phyloP scores from a whole-genome alignment of 1,140 invertebrate species.

The Anastatus disparis region DNA sequence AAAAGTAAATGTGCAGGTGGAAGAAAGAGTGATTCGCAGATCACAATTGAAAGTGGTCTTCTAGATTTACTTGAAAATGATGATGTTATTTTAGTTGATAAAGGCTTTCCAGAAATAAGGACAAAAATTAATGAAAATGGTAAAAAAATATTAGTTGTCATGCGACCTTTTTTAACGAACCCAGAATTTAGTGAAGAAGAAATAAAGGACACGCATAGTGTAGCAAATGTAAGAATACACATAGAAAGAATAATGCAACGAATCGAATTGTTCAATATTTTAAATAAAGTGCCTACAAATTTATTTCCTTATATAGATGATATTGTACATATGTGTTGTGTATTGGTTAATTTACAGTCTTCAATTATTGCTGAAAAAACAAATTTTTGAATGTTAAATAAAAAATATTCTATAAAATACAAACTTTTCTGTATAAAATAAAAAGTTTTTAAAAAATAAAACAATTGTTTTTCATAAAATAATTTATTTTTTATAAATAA shows the following conservation, averaged over 20 bases:
- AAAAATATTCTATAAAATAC: too few species aligned
- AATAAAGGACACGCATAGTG: slow-evolving; percentile 46
- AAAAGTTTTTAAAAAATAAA: background rate
- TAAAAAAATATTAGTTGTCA: slow-evolving; percentile 41
- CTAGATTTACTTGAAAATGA: slow-evolving; percentile 55
- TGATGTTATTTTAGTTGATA: slow-evolving; percentile 43
- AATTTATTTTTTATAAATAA: background rate
- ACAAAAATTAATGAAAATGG: slow-evolving; percentile 13
- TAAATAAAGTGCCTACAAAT: slow-evolving; percentile 44
- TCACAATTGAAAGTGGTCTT: too few species aligned
- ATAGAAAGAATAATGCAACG: slow-evolving; percentile 53
- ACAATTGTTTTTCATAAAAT: background rate
- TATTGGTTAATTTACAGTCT: too few species aligned
- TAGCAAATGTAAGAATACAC: slow-evolving; percentile 54
- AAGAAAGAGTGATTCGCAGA: too few species aligned
- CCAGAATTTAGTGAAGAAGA: slow-evolving; percentile 46
- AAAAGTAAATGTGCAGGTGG: too few species aligned
- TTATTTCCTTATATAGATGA: too few species aligned
- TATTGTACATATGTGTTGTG: too few species aligned
- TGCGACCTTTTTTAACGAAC: slow-evolving; percentile 50
- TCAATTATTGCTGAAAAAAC: too few species aligned
- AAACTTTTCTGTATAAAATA: too few species aligned
- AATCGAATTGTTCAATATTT: slow-evolving; percentile 47
- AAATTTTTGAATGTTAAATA: too few species aligned
- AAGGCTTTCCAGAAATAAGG: slow-evolving; percentile 30